Evolutionary conservation across 2,888 invertebrate genomes (phyloP), one percentile per base, ranked within the genome.

Genomic region (Ectropis crepuscularia): DNA sequence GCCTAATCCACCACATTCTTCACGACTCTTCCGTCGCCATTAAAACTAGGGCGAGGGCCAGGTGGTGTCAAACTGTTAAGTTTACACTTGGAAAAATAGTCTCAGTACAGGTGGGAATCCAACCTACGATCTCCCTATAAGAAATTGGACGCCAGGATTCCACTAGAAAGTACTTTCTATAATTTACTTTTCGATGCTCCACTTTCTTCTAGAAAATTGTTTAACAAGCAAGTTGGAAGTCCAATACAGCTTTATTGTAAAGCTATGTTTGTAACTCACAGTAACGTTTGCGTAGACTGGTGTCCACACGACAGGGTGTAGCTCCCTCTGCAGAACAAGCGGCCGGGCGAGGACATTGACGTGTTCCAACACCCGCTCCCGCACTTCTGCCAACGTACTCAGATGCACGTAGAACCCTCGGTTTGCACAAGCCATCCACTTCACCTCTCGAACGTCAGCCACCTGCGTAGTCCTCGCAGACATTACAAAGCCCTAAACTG

Each of bases 401-500:
- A 99, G 95, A 84, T 99, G 99, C 28, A 99, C 98, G 92, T 97
- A 99, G 88, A 96, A 99, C 9, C 99, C 99, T 88, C 97, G 96
- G 89, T 99, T 99, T 36, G 96, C 96, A 88, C 99, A 99, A 54
- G 99, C 99, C 98, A 99, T 99, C 97, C 98, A 98, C 82, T 97
- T 97, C 70, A 99, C 97, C 83, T 99, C 98, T 71, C 97, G 94
- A 54, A 97, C 96, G 88, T 99, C 99, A 41, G 98, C 96, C 65
- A 97, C 96, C 92, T 79, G 65, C n/a, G 62, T 57, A 69, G 53
- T 60, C 61, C 57, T 67, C 68, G 59, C 47, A 61, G 49, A 79
- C 81, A 77, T 82, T 76, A 53, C 53, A 41, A 12, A 36, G 42
- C 0, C 39, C 48, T 47, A 50, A 45, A 28, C 39, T 49, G 8